These are phyloP conservation scores for Saguinus midas DNA, from an alignment of 2,113 vertebrate genomes.

Conservation along the genomic window DNA sequence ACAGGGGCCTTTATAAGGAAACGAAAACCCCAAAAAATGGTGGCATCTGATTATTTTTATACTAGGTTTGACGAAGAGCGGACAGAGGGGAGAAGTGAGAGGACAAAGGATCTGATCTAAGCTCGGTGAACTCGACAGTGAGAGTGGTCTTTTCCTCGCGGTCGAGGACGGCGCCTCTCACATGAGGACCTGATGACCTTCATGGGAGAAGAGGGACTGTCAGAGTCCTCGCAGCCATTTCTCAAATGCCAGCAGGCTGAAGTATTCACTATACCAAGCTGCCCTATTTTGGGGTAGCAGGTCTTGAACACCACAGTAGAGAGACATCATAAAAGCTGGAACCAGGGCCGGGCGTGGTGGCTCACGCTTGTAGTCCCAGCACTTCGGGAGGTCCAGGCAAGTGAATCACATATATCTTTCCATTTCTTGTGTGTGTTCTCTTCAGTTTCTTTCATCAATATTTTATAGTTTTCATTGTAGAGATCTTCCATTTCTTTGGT, in stretches of 20 bases:
- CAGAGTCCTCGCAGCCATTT: not conserved
- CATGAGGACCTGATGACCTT: not conserved
- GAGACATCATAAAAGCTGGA: not conserved
- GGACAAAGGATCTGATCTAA: not conserved
- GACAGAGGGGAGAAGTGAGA: not conserved
- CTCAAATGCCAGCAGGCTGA: not conserved
- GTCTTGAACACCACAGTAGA: not conserved
- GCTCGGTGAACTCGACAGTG: not conserved
- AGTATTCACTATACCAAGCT: not conserved
- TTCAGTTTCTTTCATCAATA: too few relatives aligned
- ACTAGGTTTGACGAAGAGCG: not conserved
- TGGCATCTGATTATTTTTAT: not conserved
- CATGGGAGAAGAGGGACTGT: not conserved
- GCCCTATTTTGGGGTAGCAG: not conserved
- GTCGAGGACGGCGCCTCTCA: not conserved
- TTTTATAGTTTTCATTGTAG: too few relatives aligned
- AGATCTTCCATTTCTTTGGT: too few relatives aligned
- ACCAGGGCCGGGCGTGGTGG: not conserved
- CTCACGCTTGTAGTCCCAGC: too few relatives aligned
- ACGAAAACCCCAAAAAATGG: not conserved
- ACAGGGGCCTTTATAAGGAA: not conserved
- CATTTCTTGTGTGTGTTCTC: too few relatives aligned
- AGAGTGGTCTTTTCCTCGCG: rapidly evolving
- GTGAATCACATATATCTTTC: too few relatives aligned
- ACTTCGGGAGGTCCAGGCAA: too few relatives aligned